phyloP scores from a whole-genome alignment of 2,113 vertebrate species.

The Ophiodon elongatus region DNA sequence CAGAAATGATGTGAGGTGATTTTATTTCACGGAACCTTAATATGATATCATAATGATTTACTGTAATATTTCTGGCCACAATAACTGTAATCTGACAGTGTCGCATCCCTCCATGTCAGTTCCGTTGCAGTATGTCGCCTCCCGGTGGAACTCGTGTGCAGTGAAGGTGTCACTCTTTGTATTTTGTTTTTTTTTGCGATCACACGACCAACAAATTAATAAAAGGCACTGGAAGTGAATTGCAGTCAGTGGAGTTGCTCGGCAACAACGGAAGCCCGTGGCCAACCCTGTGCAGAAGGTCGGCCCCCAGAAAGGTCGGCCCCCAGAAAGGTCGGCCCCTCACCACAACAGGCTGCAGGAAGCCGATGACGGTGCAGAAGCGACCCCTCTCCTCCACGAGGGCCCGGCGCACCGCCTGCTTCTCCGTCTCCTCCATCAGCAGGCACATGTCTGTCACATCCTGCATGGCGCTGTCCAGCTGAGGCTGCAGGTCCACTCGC shows the following conservation, averaged over 20 bases:
- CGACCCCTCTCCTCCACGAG: constrained; percentile 95
- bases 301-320: constrained; percentile 42
- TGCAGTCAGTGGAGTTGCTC: not conserved
- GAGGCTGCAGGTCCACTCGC: constrained; percentile 95
- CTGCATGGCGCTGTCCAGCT: constrained; percentile 96
- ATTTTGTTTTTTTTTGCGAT: not conserved
- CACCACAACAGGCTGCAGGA: constrained; percentile 97
- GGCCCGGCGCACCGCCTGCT: constrained; percentile 95
- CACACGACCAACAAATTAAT: not conserved
- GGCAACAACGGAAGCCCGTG: not conserved
- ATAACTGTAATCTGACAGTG: not conserved
- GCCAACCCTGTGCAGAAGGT: not conserved
- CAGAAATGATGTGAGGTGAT: not conserved
- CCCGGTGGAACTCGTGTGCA: not conserved
- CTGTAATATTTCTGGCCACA: not conserved
- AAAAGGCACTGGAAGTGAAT: not conserved
- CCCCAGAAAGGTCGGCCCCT: constrained; percentile 45
- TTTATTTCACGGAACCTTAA: not conserved
- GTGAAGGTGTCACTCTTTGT: not conserved
- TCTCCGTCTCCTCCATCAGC: constrained; percentile 97
- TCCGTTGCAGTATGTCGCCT: not conserved
- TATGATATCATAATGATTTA: not conserved
- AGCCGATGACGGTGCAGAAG: constrained; percentile 96
- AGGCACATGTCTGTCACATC: constrained; percentile 98
- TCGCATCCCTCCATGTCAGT: not conserved